Evolutionary conservation across 2,888 invertebrate species (phyloP).

Genomic region (Blomia tropicalis): DNA sequence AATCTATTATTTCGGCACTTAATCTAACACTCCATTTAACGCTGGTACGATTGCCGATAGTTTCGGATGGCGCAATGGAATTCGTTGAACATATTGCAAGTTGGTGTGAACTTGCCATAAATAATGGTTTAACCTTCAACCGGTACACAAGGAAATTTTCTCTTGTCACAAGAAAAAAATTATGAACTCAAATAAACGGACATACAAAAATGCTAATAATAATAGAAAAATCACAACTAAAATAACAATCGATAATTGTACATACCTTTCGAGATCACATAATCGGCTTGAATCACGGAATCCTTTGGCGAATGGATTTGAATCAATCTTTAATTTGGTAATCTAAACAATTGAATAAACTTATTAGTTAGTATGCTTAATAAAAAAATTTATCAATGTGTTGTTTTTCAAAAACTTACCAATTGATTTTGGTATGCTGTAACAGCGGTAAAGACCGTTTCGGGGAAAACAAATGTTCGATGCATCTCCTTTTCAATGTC

Average conservation of each 20-base stretch:
- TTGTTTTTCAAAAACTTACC: slow-evolving; percentile 52
- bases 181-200: not conserved
- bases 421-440: slow-evolving; percentile 98
- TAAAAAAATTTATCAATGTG: not conserved
- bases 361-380: slow-evolving; percentile 3
- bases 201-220: not conserved
- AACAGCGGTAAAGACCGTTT: slow-evolving; percentile 95
- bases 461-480: slow-evolving; percentile 89
- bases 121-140: not conserved
- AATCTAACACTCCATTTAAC: slow-evolving; percentile 13
- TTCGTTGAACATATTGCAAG: not conserved
- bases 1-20: slow-evolving; percentile 11
- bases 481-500: slow-evolving; percentile 82
- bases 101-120: not conserved
- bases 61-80: too few relatives aligned
- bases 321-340: slow-evolving; percentile 40
- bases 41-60: too few relatives aligned
- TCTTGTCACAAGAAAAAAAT: not conserved
- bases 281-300: slow-evolving; percentile 38
- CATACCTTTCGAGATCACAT: slow-evolving; percentile 32
- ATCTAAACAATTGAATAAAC: slow-evolving; percentile 33
- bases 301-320: slow-evolving; percentile 40
- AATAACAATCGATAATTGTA: too few relatives aligned
- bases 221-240: not conserved
- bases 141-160: not conserved